Base-by-base conservation (phyloP, 2,888 invertebrate genomes). In the Pandemis heparana region DNA sequence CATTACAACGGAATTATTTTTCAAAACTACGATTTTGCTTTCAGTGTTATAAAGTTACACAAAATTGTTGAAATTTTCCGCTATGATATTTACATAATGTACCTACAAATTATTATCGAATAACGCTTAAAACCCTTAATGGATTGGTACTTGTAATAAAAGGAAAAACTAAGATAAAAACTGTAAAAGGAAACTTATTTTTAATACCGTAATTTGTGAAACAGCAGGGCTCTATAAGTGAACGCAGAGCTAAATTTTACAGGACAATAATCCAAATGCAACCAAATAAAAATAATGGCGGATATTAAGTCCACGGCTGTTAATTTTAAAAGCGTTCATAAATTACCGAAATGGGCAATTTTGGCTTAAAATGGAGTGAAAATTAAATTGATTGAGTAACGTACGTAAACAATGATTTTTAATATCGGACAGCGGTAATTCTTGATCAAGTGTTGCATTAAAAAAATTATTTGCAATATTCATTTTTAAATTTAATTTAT, bases 241-340 rank as follows among this genome's bases (percentile, higher is more conserved):
- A 32, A 64, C 32, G 41, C 0, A 38, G 10, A 39, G 32, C 32
- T 39, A 5, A 56, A 70, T 41, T 39, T 41, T 32, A 43, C 16
- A 18, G 18, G 41, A 23, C 41, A 60, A 71, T 71, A 60, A 60
- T 32, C 32, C 39, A 71, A 71, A 65, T 71, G 71, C 59, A 48
- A 38, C 46, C 10, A 46, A 70, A 70, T 64, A 70, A 66, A 32
- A 51, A 70, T 32, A 64, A 70, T 59, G 16, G 18, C 46, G 53
- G 59, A 46, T 65, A 59, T 65, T 48, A 71, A 64, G 46, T 41
- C 60, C 66, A 56, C 41, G 16, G 70, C 56, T 38, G 59, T 71
- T 65, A 32, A 71, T 16, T 71, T 60, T 71, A 60, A 71, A 60
- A 46, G 56, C 18, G 32, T 53, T 39, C 53, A 72, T 67, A 65